Conservation (phyloP, 1,140 invertebrate species). For the Scaptomyza hsui region DNA sequence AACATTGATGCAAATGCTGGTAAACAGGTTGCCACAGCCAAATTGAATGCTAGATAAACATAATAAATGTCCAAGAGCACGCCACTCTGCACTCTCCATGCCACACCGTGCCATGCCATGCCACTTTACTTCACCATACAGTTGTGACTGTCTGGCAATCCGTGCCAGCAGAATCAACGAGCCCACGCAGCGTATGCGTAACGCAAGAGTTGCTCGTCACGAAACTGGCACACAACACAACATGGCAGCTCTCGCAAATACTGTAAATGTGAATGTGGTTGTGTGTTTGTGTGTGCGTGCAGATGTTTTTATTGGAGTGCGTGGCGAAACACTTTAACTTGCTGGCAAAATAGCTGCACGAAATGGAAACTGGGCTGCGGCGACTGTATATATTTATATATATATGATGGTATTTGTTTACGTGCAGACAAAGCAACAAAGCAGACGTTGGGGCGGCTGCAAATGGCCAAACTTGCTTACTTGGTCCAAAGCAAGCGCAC, state of each 20-base stretch:
- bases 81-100: constrained; percentile 6
- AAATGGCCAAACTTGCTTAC: constrained; percentile 31
- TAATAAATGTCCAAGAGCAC: constrained; percentile 47
- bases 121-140: constrained; percentile 2
- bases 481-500: constrained; percentile 6
- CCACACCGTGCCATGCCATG: neutral
- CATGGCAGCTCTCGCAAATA: constrained; percentile 30
- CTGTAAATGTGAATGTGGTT: constrained; percentile 14
- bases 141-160: constrained; percentile 25
- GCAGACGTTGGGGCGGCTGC: constrained; percentile 12
- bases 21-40: constrained; percentile 52
- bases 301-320: constrained; percentile 81
- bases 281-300: constrained; percentile 52
- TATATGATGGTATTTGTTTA: neutral
- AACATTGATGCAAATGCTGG: constrained; percentile 47
- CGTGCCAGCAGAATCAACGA: constrained; percentile 21
- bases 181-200: constrained; percentile 73
- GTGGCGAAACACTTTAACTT: constrained; percentile 78
- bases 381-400: constrained; percentile 9
- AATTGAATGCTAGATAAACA: constrained; percentile 55
- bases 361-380: constrained; percentile 31
- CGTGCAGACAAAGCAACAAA: constrained; percentile 20
- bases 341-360: constrained; percentile 58
- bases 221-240: constrained; percentile 55
- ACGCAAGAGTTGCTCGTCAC: constrained; percentile 61